Conservation (phyloP, 1,140 invertebrate species). For the Bradysia coprophila region DNA sequence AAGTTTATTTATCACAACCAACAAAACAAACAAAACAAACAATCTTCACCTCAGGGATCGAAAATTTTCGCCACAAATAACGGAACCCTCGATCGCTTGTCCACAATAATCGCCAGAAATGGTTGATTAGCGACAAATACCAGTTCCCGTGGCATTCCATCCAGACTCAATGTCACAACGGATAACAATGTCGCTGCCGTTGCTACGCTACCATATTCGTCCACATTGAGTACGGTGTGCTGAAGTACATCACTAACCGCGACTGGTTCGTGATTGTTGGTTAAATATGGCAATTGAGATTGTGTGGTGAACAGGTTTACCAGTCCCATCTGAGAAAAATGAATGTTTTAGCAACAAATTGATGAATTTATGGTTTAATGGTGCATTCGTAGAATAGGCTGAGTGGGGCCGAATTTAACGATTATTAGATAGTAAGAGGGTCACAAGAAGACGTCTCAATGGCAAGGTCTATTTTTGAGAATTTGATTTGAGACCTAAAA, state of each 20-base stretch:
- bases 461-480: too few species aligned
- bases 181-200: slow-evolving; percentile 40
- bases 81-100: slow-evolving; percentile 18
- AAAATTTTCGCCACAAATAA: slow-evolving; percentile 26
- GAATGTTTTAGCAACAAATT: slow-evolving; percentile 3
- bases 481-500: too few species aligned
- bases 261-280: slow-evolving; percentile 11
- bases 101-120: slow-evolving; percentile 33
- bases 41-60: slow-evolving; percentile 13
- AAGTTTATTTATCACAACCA: too few species aligned
- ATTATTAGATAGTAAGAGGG: too few species aligned
- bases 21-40: background rate
- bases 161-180: slow-evolving; percentile 36
- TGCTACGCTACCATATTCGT: slow-evolving; percentile 50
- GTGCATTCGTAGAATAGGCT: background rate
- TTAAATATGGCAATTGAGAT: slow-evolving; percentile 32
- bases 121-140: slow-evolving; percentile 41
- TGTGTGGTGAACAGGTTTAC: slow-evolving; percentile 33
- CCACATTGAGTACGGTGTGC: slow-evolving; percentile 46
- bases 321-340: slow-evolving; percentile 42
- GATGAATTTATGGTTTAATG: background rate
- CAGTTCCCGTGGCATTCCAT: slow-evolving; percentile 18
- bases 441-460: too few species aligned
- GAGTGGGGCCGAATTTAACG: too few species aligned
- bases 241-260: slow-evolving; percentile 41